phyloP scores from a whole-genome alignment of 2,888 invertebrate species.

The Busseola fusca region DNA sequence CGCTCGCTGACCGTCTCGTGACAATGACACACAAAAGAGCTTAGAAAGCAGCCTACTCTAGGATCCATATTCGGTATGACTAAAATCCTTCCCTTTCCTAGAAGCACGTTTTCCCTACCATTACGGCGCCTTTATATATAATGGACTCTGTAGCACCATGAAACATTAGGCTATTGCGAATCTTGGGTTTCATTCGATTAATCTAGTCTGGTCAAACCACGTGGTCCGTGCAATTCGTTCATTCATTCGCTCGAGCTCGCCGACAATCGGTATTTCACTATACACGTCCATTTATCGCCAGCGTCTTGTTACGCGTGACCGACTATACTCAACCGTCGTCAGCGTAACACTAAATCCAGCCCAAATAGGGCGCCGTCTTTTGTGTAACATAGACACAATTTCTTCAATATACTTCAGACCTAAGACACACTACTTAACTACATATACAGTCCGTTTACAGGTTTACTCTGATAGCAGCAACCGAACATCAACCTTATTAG shows the following conservation, averaged over 20 bases:
- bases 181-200: background rate
- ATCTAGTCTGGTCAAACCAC: background rate
- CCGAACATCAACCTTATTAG: background rate
- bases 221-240: background rate
- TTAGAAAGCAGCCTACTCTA: too few relatives aligned
- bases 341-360: background rate
- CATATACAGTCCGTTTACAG: background rate
- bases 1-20: background rate
- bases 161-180: background rate
- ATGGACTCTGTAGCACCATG: background rate
- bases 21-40: background rate
- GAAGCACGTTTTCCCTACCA: background rate
- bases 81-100: background rate
- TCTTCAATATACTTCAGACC: background rate
- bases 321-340: background rate
- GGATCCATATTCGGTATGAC: too few relatives aligned
- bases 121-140: background rate
- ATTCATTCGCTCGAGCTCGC: background rate
- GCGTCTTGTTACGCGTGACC: background rate
- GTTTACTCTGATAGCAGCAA: background rate
- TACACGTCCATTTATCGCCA: background rate
- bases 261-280: background rate
- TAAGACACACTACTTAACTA: background rate
- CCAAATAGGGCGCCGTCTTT: background rate
- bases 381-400: background rate